Base-by-base conservation (phyloP, 1,140 invertebrate genomes). In the Drosophila arawakana region DNA sequence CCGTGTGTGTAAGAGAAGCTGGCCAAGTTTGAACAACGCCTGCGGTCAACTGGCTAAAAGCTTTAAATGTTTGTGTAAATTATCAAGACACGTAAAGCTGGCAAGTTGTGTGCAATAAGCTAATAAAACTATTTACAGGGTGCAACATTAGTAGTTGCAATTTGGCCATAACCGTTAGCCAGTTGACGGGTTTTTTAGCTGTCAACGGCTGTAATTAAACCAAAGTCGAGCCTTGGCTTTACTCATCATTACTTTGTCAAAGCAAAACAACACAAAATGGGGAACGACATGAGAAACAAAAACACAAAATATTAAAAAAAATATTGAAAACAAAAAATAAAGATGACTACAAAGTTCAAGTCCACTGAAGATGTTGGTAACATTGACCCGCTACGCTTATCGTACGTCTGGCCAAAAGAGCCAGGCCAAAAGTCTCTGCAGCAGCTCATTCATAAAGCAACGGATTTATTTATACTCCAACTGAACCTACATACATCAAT, bases 331-430 rank as follows among this genome's bases (percentile, higher is more conserved):
- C 58, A 67, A 66, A 50, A 66, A 25, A 15, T 15, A 63, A 78
- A 66, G 41, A 75, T 37, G 69, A 46, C 63, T 68, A 74, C 70
- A 86, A 86, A 86, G 83, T 86, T 86, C 83, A 86, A 86, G 83
- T 88, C 73, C 76, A 77, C 13, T 44, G 67, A 68, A 69, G 73
- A 71, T 44, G 71, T 50, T 55, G 68, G 58, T 76, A 79, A 63
- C 76, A 79, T 79, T 79, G 76, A 79, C 76, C 76, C 68, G 52
- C 49, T 34, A 58, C 43, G 62, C 35, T 72, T 63, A 65, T 60
- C 55, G 61, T 25, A 34, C 49, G 35, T 50, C 3, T 37, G 21
- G 13, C 47, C 25, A 21, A 60, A 30, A 41, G 25, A 30, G 13
- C 47, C 41, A 47, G 43, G 47, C 25, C 34, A 18, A 30, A 30